Percentiles rank a stretch among this genome's conserved stretches.
phyloP scores from a whole-genome alignment of 2,113 vertebrate genomes.

The Hoplias malabaricus region DNA sequence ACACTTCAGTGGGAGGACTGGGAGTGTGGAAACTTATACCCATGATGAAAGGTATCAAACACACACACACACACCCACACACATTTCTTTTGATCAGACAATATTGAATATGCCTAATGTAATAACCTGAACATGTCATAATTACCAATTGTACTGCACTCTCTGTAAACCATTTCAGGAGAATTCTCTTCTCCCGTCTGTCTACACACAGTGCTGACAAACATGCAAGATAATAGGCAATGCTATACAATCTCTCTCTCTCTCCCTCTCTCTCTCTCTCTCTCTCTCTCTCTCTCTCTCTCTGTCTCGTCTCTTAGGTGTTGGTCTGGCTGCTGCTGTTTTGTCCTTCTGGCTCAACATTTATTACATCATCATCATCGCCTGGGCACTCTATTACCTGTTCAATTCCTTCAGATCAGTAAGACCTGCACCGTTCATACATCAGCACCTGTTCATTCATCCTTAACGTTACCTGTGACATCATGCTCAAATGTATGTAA shows the following conservation, averaged over 20 bases:
- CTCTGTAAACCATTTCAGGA: no score
- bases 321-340: conserved; percentile 84
- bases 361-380: conserved; percentile 90
- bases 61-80: neutral
- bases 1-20: conserved; percentile 83
- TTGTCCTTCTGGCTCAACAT: conserved; percentile 91
- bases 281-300: neutral
- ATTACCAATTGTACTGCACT: no score
- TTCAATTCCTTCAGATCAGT: conserved; percentile 86
- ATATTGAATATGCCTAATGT: no score
- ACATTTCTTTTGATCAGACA: neutral
- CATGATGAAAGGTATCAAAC: conserved; percentile 88
- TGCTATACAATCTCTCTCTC: neutral
- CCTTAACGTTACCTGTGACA: no score
- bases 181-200: no score
- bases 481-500: no score
- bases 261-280: neutral
- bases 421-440: conserved; percentile 21
- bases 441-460: neutral
- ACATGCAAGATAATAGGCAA: neutral
- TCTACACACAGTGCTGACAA: no score
- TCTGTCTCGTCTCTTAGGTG: conserved; percentile 66
- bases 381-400: conserved; percentile 90
- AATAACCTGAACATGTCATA: no score
- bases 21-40: conserved; percentile 89